A percentile compares a stretch with the other conserved stretches of the same genome.
Evolutionary conservation across 2,888 invertebrate genomes (phyloP).

Genomic region (Timema cristinae): DNA sequence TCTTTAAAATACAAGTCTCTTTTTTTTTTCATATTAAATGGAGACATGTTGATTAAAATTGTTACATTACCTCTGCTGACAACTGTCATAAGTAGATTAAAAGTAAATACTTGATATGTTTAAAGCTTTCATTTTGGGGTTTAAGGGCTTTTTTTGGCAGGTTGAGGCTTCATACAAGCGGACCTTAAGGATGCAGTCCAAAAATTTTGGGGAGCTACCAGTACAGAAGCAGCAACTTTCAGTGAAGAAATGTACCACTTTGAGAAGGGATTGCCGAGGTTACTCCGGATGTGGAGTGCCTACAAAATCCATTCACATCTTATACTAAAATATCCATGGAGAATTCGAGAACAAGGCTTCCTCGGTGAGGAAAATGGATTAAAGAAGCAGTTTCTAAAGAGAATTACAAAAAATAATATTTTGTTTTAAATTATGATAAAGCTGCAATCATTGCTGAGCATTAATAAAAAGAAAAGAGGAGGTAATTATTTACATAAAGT

Average conservation of each 20-base stretch:
- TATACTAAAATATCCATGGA: slow-evolving; percentile 44
- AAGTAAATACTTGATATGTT: too few species aligned
- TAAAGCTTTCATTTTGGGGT: too few species aligned
- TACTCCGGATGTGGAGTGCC: slow-evolving; percentile 43
- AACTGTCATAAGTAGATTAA: too few species aligned
- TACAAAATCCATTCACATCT: slow-evolving; percentile 44
- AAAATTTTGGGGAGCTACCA: slow-evolving; percentile 47
- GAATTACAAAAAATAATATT: too few species aligned
- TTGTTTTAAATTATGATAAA: too few species aligned
- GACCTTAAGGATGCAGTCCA: slow-evolving; percentile 50
- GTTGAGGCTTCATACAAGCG: slow-evolving; percentile 49
- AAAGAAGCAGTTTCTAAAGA: too few species aligned
- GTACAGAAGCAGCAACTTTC: slow-evolving; percentile 47
- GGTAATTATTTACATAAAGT: too few species aligned
- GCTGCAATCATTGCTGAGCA: too few species aligned
- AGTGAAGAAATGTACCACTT: slow-evolving; percentile 52
- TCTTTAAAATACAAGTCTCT: too few species aligned
- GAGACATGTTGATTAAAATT: neutral
- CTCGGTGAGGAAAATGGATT: slow-evolving; percentile 41
- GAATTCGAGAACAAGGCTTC: slow-evolving; percentile 46
- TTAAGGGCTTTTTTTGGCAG: slow-evolving; percentile 38
- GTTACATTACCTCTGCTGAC: neutral
- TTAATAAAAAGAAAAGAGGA: too few species aligned
- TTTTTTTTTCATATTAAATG: neutral
- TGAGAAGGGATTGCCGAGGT: slow-evolving; percentile 54